Percentiles rank a stretch among this genome's conserved stretches.
phyloP scores from a whole-genome alignment of 2,113 vertebrate species.

The Indicator maculatus region DNA sequence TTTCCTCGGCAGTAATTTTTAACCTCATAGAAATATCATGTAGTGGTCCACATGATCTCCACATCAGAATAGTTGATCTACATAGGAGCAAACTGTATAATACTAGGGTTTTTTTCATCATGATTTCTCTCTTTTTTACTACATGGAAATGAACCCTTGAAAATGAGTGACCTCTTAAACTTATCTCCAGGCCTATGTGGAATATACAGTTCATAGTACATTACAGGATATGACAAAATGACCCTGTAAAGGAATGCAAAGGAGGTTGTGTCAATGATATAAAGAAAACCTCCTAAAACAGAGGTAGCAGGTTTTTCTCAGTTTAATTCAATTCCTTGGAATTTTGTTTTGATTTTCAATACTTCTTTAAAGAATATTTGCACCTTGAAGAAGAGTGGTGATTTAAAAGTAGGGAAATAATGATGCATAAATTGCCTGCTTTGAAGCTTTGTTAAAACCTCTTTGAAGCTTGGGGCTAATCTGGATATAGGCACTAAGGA shows the following conservation, averaged over 20 bases:
- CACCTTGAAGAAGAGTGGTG: neutral
- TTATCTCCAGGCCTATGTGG: neutral
- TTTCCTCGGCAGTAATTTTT: constrained; percentile 2
- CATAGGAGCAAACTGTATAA: neutral
- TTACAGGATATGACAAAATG: neutral
- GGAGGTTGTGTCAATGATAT: neutral
- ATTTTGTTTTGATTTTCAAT: neutral
- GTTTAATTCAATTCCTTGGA: neutral
- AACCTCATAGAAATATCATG: neutral
- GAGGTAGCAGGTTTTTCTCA: neutral
- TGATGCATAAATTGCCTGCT: neutral
- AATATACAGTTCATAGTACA: neutral
- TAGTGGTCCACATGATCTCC: neutral
- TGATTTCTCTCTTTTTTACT: neutral
- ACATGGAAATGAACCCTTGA: neutral
- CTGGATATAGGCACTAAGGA: neutral
- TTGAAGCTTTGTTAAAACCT: constrained; percentile 34
- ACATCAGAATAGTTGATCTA: neutral
- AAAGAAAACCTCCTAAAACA: neutral
- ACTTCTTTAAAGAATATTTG: neutral
- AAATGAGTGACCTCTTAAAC: neutral
- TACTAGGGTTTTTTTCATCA: neutral
- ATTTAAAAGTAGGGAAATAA: constrained; percentile 18
- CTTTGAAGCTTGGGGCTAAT: constrained; percentile 43
- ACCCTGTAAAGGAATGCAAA: neutral